phyloP scores from a whole-genome alignment of 2,888 invertebrate genomes.

The Thymelicus acteon region DNA sequence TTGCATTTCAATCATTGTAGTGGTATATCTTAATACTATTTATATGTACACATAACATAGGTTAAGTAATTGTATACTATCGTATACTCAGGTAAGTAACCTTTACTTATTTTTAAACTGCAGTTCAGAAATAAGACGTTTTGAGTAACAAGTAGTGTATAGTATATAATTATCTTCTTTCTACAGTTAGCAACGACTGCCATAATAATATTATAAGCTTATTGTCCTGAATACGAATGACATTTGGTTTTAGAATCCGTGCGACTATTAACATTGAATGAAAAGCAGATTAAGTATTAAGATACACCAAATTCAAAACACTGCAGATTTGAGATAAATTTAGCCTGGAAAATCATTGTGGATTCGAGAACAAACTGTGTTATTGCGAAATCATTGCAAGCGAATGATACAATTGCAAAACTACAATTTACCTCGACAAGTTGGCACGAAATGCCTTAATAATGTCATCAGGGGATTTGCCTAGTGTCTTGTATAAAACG shows the following conservation, averaged over 20 bases:
- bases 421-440: conserved; percentile 37
- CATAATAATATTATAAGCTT: conserved; percentile 17
- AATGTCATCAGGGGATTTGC: conserved; percentile 37
- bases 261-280: neutral
- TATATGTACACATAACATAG: no score
- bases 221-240: neutral
- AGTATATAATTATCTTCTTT: no score
- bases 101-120: no score
- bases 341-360: conserved; percentile 6
- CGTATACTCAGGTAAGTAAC: no score
- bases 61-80: no score
- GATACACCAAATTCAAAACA: conserved; percentile 11
- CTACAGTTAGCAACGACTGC: no score
- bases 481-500: conserved; percentile 33
- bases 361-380: conserved; percentile 30
- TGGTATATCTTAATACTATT: no score
- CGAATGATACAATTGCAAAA: conserved; percentile 36
- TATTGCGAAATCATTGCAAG: conserved; percentile 29
- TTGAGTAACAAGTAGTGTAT: no score
- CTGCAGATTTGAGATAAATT: conserved; percentile 5
- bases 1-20: no score
- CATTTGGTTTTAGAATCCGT: neutral
- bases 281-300: conserved; percentile 8
- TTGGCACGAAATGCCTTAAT: conserved; percentile 39
- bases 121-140: no score